Conservation (phyloP, 2,113 vertebrate genomes). For the Oncorhynchus clarkii region DNA sequence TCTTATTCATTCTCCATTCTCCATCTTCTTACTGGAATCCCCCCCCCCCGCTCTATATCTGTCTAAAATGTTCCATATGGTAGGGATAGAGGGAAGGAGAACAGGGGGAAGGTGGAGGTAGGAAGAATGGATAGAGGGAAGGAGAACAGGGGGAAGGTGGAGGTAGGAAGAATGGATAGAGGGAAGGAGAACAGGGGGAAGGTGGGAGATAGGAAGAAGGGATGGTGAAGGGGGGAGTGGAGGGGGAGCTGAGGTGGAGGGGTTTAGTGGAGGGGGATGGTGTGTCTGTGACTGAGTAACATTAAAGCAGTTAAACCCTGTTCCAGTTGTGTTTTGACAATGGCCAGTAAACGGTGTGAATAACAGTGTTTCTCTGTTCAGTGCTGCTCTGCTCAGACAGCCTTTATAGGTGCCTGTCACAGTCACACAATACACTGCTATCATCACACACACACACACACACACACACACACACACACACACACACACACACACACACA, state of each 20-base stretch:
- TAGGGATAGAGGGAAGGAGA: neutral
- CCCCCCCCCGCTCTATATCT: neutral
- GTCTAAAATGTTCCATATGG: neutral
- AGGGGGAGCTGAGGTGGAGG: neutral
- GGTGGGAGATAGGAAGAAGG: constrained; percentile 17
- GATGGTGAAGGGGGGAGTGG: neutral
- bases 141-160: too few species aligned
- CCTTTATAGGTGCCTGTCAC: constrained; percentile 67
- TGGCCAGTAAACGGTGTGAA: constrained; percentile 79
- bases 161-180: too few species aligned
- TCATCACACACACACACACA: constrained; percentile 45
- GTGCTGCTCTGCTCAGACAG: constrained; percentile 40
- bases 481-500: too few species aligned
- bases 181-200: too few species aligned
- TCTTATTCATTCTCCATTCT: neutral
- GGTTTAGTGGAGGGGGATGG: neutral
- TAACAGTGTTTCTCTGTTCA: constrained; percentile 69
- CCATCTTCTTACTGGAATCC: neutral
- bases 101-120: too few species aligned
- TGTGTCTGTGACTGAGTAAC: constrained; percentile 55
- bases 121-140: too few species aligned
- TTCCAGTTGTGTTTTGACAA: constrained; percentile 72
- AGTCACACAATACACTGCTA: constrained; percentile 78
- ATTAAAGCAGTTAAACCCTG: constrained; percentile 75
- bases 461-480: constrained; percentile 32